These are phyloP conservation scores for Casuarius casuarius DNA, from an alignment of 2,113 vertebrate species.

Conservation along the genomic window DNA sequence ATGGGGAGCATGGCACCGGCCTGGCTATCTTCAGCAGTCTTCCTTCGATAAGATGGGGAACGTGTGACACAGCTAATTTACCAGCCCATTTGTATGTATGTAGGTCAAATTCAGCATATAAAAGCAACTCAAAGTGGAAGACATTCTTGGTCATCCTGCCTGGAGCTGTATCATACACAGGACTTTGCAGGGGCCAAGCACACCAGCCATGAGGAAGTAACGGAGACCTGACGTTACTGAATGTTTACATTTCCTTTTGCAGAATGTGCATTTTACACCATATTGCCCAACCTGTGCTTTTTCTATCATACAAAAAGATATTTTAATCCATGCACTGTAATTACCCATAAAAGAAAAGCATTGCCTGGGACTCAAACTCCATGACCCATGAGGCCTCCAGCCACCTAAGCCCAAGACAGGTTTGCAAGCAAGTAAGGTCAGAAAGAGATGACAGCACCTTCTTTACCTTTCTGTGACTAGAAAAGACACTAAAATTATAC, in stretches of 20 bases:
- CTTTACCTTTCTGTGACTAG: not conserved
- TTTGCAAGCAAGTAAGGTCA: not conserved
- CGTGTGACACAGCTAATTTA: not conserved
- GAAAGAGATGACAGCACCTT: not conserved
- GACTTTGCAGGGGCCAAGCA: not conserved
- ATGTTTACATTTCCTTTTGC: not conserved
- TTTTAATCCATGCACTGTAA: not conserved
- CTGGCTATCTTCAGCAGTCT: not conserved
- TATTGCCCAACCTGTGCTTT: not conserved
- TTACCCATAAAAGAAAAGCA: not conserved
- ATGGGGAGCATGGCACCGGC: rapidly evolving
- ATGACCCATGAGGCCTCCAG: not conserved
- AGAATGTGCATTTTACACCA: not conserved
- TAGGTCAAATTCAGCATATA: not conserved
- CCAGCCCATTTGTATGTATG: not conserved
- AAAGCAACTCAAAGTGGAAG: not conserved
- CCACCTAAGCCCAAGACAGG: not conserved
- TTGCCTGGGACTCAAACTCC: not conserved
- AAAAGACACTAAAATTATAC: not conserved
- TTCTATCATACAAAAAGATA: not conserved
- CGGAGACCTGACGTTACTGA: not conserved
- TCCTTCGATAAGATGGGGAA: not conserved
- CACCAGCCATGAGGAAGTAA: not conserved
- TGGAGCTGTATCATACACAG: not conserved
- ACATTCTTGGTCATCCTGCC: not conserved